Percentiles rank a stretch among this genome's conserved stretches.
These are phyloP conservation scores for Pantherophis vulpinus DNA, from an alignment of 2,797 vertebrate genomes.

Conservation along the genomic window DNA sequence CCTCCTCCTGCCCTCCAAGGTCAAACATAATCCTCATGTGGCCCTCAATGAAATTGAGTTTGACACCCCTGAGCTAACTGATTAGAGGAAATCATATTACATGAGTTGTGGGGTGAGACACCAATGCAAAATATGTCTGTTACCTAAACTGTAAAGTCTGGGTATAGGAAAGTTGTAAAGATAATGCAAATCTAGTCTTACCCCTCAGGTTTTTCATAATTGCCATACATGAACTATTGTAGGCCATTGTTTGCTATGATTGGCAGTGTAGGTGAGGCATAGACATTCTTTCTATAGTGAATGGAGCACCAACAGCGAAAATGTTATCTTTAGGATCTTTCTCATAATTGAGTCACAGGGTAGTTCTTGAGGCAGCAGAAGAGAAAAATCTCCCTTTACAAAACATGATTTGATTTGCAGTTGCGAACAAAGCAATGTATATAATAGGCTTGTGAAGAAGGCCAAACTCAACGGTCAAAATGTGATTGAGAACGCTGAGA, in stretches of 20 bases:
- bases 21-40: too few species aligned
- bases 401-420: not conserved
- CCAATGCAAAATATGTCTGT: not conserved
- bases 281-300: not conserved
- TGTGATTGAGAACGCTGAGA: not conserved
- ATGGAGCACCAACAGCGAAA: not conserved
- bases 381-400: not conserved
- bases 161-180: not conserved
- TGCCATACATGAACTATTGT: not conserved
- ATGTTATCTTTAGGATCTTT: not conserved
- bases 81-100: not conserved
- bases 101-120: not conserved
- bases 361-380: not conserved
- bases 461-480: not conserved
- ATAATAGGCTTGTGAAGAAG: not conserved
- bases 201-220: not conserved
- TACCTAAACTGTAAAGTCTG: not conserved
- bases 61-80: not conserved
- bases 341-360: not conserved
- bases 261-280: not conserved
- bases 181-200: not conserved
- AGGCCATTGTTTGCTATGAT: not conserved
- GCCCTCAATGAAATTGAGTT: too few species aligned
- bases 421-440: not conserved
- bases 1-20: too few species aligned